These are phyloP conservation scores for Phrynocephalus forsythii DNA, from an alignment of 2,797 vertebrate genomes.

Conservation along the genomic window DNA sequence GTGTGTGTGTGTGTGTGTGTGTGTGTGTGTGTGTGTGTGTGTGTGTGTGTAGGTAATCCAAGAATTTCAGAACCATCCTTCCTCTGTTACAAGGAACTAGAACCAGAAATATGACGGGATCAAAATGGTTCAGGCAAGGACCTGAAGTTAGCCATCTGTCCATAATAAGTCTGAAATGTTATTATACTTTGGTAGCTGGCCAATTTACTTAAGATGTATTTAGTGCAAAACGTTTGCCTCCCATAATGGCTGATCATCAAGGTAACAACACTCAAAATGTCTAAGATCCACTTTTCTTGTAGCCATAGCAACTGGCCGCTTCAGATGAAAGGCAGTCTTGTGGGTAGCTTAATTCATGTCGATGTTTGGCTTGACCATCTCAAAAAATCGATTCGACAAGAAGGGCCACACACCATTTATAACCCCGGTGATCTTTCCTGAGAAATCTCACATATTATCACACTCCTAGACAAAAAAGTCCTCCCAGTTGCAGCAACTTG, in stretches of 20 bases:
- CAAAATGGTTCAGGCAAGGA: no score
- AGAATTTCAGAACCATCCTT: no score
- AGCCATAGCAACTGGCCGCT: conserved; percentile 10
- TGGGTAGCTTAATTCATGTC: background rate
- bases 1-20: no score
- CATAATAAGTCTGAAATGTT: background rate
- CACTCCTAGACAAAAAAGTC: no score
- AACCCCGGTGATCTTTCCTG: background rate
- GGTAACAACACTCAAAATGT: background rate
- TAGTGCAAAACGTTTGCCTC: conserved; percentile 3
- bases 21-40: no score
- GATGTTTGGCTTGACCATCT: background rate
- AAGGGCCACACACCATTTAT: background rate
- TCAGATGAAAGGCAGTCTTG: background rate
- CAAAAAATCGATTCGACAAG: background rate
- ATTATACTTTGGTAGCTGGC: background rate
- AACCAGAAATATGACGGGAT: background rate
- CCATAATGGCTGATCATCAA: background rate
- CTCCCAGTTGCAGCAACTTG: no score
- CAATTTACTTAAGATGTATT: background rate
- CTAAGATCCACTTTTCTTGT: background rate
- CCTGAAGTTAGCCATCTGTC: no score
- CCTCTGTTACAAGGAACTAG: no score
- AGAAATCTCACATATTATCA: background rate
- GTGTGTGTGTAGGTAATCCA: no score